Evolutionary conservation across 2,113 vertebrate genomes (phyloP), one percentile per base, ranked within the genome.

Genomic region (Psettodes erumei): DNA sequence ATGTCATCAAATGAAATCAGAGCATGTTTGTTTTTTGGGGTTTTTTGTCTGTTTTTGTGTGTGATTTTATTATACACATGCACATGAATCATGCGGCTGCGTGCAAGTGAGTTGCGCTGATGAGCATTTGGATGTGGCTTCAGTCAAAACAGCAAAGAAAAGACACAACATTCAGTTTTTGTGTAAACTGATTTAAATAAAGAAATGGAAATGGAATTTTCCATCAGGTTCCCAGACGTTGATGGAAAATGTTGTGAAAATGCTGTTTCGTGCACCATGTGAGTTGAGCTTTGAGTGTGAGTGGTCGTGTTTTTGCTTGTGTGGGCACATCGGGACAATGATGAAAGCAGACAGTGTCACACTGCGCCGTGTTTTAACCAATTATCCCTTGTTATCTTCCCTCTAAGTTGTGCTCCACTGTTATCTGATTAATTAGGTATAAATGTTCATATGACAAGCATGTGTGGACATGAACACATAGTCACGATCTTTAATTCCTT

Each of bases 1-100:
- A 88, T 90, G 81, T 82, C 83, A 85, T 75, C 79, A 79, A 67
- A 35, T 48, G 40, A 25, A 76, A 68, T n/a, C n/a, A n/a, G n/a
- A n/a, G n/a, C n/a, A n/a, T n/a, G n/a, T n/a, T n/a, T n/a, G n/a
- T n/a, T n/a, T n/a, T n/a, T n/a, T n/a, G n/a, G n/a, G n/a, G n/a
- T n/a, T 59, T 27, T 43, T 10, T 4, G 12, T 48, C 43, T 62
- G 50, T 58, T 35, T 64, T 21, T 72, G n/a, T 13, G 15, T 42
- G 47, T 30, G 53, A 8, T 19, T 45, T 28, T 43, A 43, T 48
- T 37, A 23, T n/a, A 21, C 48, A 11, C 23, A 42, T 18, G 48
- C n/a, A 45, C 32, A 42, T 70, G 58, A 30, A 60, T 58, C 51
- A 61, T 8, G 3, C n/a, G 45, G 28, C 35, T 62, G 32, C 5